Conservation (phyloP, 2,113 vertebrate species). For the Misgurnus mizolepis region DNA sequence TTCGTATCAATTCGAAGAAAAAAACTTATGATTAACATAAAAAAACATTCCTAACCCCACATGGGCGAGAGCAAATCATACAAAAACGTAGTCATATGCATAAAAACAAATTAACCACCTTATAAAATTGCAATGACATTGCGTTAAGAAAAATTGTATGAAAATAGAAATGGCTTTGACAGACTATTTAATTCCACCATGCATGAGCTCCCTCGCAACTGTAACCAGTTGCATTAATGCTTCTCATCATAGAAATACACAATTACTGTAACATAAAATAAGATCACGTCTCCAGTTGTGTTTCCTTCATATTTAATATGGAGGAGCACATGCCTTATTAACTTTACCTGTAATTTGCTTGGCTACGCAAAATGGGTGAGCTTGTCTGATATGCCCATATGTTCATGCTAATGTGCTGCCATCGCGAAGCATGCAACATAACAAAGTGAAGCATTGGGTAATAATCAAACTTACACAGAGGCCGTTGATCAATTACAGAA, state of each 20-base stretch:
- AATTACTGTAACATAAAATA: background rate
- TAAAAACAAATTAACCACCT: too few relatives aligned
- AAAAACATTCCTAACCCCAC: too few relatives aligned
- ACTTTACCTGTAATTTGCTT: slow-evolving; percentile 67
- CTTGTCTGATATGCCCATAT: slow-evolving; percentile 46
- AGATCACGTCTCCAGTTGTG: slow-evolving; percentile 19
- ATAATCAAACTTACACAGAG: slow-evolving; percentile 45
- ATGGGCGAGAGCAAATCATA: too few relatives aligned
- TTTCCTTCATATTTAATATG: slow-evolving; percentile 36
- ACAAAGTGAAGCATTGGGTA: slow-evolving; percentile 45
- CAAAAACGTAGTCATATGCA: too few relatives aligned
- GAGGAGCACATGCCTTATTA: slow-evolving; percentile 58
- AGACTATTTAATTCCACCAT: background rate
- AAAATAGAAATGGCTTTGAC: too few relatives aligned
- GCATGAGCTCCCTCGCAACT: slow-evolving; percentile 24
- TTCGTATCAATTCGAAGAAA: too few relatives aligned
- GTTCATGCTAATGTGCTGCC: slow-evolving; percentile 32
- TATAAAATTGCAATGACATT: too few relatives aligned
- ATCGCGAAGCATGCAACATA: slow-evolving; percentile 23
- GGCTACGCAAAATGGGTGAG: slow-evolving; percentile 60
- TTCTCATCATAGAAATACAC: slow-evolving; percentile 2
- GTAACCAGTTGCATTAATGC: slow-evolving; percentile 37
- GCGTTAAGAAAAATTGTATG: too few relatives aligned
- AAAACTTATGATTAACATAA: too few relatives aligned
- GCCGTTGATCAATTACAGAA: slow-evolving; percentile 45